These are phyloP conservation scores for Rallus limicola DNA, from an alignment of 2,113 vertebrate genomes.

Conservation along the genomic window DNA sequence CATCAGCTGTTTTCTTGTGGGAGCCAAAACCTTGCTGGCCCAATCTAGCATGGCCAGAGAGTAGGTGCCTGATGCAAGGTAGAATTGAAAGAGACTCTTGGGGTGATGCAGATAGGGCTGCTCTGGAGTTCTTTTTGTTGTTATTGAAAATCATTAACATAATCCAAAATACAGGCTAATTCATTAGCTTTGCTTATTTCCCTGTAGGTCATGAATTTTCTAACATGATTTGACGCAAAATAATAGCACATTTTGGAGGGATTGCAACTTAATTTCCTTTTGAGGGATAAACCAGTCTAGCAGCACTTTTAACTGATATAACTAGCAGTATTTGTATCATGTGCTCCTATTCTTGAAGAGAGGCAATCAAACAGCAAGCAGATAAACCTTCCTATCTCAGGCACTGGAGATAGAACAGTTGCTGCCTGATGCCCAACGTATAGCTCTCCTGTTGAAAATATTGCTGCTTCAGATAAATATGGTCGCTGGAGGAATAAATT, in stretches of 20 bases:
- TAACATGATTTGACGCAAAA: neutral
- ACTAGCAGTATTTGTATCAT: neutral
- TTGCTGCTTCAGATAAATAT: neutral
- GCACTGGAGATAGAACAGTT: neutral
- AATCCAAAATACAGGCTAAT: neutral
- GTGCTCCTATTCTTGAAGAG: neutral
- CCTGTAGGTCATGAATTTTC: neutral
- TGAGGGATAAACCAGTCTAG: neutral
- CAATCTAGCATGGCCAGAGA: neutral
- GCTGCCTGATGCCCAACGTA: neutral
- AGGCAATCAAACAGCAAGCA: neutral
- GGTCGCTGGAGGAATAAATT: neutral
- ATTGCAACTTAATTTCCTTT: neutral
- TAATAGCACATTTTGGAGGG: neutral
- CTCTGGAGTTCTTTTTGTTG: neutral
- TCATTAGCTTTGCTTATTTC: neutral
- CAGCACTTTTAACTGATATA: neutral
- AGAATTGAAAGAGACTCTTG: neutral
- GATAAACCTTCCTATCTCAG: neutral
- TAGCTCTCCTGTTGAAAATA: neutral
- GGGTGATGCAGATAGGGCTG: neutral
- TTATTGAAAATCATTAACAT: neutral
- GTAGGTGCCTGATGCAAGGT: neutral
- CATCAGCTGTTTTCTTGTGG: neutral
- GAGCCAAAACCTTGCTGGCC: neutral